Evolutionary conservation across 2,113 vertebrate species (phyloP).

Genomic region (Tricholaema leucomelas): DNA sequence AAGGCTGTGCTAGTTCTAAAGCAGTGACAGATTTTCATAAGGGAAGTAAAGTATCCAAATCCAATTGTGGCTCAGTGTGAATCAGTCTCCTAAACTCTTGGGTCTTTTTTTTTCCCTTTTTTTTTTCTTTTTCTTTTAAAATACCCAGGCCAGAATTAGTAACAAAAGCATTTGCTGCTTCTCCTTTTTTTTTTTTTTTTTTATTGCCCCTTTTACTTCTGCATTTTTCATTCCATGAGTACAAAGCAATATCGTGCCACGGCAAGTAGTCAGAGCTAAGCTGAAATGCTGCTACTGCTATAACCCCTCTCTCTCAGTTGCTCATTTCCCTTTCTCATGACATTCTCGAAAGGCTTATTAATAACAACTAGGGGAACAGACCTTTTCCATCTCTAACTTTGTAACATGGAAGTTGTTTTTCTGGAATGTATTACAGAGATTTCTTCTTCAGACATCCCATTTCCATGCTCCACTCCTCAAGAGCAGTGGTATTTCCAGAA

Average conservation of each 20-base stretch:
- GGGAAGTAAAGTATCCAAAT: neutral
- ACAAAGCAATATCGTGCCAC: neutral
- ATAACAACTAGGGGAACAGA: neutral
- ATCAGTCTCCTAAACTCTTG: neutral
- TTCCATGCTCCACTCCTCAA: neutral
- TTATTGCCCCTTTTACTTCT: neutral
- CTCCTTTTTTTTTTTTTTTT: neutral
- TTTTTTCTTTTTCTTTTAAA: neutral
- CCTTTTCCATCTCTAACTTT: neutral
- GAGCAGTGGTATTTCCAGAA: constrained; percentile 47
- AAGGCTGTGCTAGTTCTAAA: neutral
- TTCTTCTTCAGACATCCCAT: neutral
- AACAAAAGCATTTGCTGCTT: neutral
- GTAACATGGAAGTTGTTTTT: neutral
- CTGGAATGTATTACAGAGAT: neutral
- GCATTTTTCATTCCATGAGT: neutral
- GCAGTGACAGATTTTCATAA: neutral
- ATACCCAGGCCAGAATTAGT: neutral
- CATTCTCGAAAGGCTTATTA: neutral
- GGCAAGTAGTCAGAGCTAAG: neutral
- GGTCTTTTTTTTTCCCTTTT: neutral
- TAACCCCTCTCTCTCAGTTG: neutral
- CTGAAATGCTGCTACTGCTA: neutral
- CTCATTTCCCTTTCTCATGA: constrained; percentile 15
- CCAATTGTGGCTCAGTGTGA: neutral